Base-by-base conservation (phyloP, 2,888 invertebrate species). In the Physocephala rufipes region DNA sequence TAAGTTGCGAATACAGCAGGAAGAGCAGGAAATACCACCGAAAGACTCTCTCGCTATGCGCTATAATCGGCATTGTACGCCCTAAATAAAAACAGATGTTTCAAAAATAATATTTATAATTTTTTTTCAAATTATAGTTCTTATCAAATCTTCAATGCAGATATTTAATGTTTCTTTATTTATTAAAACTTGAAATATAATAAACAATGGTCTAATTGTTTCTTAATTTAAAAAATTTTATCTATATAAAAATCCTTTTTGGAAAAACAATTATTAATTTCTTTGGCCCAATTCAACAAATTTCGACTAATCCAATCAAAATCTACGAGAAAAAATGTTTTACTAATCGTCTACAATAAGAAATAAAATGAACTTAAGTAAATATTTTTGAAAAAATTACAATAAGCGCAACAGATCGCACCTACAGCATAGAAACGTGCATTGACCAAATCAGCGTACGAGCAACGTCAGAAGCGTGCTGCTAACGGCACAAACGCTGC, bases 1-100 rank as follows among this genome's bases (percentile, higher is more conserved):
- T 71, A 72, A 67, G 62, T 61, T 61, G 69, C 58, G 49, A 67
- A 47, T n/a, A 47, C 51, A 43, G 63, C 55, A 47, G 53, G 24
- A 64, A 49, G 28, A 59, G 59, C 70, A 26, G 43, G 28, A 67
- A 58, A 28, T 5, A 62, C 16, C 15, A 15, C 58, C 16, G 7
- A 58, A 58, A 58, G 36, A 28, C 55, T 2, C 12, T 24, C 4
- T 19, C 12, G 9, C 45, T n/a, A 9, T 53, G 21, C 21, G 24
- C 63, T 47, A 63, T 24, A 9, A 26, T 16, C 21, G 45, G 45
- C 21, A 63, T 19, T 7, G 7, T 7, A n/a, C 28, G 59, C 9
- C 5, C 49, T 12, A 19, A 49, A 49, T n/a, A n/a, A 19, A 49
- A n/a, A n/a, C 15, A n/a, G n/a, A n/a, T n/a, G n/a, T n/a, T n/a